Percentiles rank a stretch among this genome's conserved stretches.
phyloP scores from a whole-genome alignment of 2,113 vertebrate genomes.

The Hoplias malabaricus region DNA sequence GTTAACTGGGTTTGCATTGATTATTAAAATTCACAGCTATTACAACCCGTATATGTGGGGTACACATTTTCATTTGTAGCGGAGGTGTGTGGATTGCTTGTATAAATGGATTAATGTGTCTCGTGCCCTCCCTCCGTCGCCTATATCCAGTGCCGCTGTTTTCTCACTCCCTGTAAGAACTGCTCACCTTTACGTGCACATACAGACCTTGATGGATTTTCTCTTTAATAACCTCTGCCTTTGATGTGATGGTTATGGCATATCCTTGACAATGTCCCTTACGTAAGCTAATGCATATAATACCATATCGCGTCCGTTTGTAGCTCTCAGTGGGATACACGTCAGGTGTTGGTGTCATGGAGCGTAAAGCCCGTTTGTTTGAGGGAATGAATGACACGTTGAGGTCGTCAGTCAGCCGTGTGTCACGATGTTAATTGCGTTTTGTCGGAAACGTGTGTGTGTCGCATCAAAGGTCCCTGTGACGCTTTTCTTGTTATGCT shows the following conservation, averaged over 20 bases:
- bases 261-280: constrained; percentile 16
- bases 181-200: neutral
- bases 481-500: constrained; percentile 48
- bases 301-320: neutral
- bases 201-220: neutral
- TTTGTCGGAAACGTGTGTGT: constrained; percentile 5
- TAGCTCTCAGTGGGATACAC: neutral
- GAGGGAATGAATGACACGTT: constrained; percentile 4
- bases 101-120: neutral
- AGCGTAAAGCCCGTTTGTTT: neutral
- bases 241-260: constrained; percentile 19
- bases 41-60: no score
- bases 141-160: neutral
- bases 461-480: constrained; percentile 28
- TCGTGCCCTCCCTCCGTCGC: no score
- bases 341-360: neutral
- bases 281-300: neutral
- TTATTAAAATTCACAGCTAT: no score
- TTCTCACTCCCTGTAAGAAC: neutral
- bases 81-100: neutral
- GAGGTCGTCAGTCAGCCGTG: constrained; percentile 9
- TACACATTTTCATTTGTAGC: no score
- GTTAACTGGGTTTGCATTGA: no score
- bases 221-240: neutral
- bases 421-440: constrained; percentile 31